These are phyloP conservation scores for Cataglyphis altisquamis DNA, from an alignment of 2,888 invertebrate species.

Conservation along the genomic window DNA sequence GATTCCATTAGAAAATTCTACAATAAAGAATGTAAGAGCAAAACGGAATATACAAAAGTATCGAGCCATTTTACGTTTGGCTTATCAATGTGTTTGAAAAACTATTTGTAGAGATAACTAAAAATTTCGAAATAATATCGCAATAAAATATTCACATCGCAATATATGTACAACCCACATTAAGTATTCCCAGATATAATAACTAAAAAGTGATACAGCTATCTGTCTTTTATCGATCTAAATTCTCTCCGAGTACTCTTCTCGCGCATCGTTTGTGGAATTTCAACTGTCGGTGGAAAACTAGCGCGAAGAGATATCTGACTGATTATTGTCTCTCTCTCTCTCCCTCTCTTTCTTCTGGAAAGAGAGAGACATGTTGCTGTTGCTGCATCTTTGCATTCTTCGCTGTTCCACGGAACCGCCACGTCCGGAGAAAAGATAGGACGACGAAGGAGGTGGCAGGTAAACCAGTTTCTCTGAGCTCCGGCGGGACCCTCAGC, in stretches of 20 bases:
- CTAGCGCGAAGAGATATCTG: slow-evolving; percentile 53
- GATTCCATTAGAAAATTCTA: slow-evolving; percentile 11
- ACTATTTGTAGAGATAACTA: neutral
- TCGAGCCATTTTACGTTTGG: neutral
- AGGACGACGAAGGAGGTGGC: slow-evolving; percentile 66
- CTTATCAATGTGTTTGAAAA: slow-evolving; percentile 4
- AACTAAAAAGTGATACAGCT: neutral
- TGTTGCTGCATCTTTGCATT: slow-evolving; percentile 54
- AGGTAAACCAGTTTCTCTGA: slow-evolving; percentile 73
- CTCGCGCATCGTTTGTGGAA: slow-evolving; percentile 29
- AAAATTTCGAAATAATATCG: neutral
- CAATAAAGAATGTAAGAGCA: neutral
- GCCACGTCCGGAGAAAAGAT: slow-evolving; percentile 56
- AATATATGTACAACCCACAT: neutral
- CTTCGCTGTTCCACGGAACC: slow-evolving; percentile 51
- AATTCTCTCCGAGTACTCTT: slow-evolving; percentile 3
- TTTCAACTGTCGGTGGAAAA: slow-evolving; percentile 41
- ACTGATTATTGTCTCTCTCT: slow-evolving; percentile 59
- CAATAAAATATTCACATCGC: neutral
- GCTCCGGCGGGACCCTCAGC: slow-evolving; percentile 58
- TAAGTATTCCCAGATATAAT: neutral
- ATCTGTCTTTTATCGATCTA: neutral
- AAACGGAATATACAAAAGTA: slow-evolving; percentile 12
- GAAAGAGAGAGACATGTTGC: neutral
- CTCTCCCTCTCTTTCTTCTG: slow-evolving; percentile 27